Evolutionary conservation across 2,113 vertebrate species (phyloP).

Genomic region (Protobothrops mucrosquamatus): DNA sequence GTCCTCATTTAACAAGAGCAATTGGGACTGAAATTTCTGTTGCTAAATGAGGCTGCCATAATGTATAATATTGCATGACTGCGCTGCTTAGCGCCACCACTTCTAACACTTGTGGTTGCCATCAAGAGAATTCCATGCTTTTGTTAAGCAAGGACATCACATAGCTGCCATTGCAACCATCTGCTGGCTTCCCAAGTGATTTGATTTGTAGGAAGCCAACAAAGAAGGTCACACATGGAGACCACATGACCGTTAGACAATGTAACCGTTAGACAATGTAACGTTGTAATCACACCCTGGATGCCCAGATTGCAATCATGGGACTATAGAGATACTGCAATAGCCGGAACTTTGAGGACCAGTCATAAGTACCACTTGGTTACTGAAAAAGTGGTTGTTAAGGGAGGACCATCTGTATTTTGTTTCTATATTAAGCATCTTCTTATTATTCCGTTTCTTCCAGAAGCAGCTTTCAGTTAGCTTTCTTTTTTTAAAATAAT

Average conservation of each 20-base stretch:
- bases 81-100: not conserved
- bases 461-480: not conserved
- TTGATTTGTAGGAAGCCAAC: not conserved
- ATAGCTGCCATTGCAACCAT: not conserved
- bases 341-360: not conserved
- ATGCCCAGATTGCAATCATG: not conserved
- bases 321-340: not conserved
- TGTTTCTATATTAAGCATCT: not conserved
- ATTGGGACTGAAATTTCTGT: not conserved
- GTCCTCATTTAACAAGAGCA: not conserved
- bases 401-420: not conserved
- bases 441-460: not conserved
- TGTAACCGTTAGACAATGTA: not conserved
- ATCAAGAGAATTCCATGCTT: not conserved
- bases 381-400: not conserved
- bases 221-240: not conserved
- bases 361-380: not conserved
- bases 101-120: not conserved
- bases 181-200: not conserved
- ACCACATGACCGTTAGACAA: not conserved
- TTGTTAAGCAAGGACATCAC: not conserved
- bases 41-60: not conserved
- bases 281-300: not conserved
- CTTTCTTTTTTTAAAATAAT: not conserved
- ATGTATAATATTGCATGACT: not conserved